Percentiles rank a stretch among this genome's conserved stretches.
Conservation (phyloP, 2,888 invertebrate genomes). For the Drosophila nr. perissopoda region DNA sequence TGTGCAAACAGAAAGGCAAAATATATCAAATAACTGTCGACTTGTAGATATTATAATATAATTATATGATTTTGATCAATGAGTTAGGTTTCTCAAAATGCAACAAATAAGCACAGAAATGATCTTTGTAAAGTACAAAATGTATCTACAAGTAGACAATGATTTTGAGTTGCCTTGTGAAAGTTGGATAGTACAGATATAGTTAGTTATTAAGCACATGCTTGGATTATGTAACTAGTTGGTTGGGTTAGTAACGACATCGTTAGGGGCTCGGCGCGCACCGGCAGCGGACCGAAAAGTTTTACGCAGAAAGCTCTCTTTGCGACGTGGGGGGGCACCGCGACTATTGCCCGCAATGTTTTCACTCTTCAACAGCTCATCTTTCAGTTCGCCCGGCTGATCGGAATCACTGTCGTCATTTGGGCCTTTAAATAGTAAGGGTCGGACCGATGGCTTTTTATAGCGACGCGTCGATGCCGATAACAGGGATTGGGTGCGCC, state of each 20-base stretch:
- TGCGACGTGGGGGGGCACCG: constrained; percentile 71
- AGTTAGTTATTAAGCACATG: constrained; percentile 35
- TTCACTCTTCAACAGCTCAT: not conserved
- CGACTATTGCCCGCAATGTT: constrained; percentile 28
- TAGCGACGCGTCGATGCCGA: constrained; percentile 48
- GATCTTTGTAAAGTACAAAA: not conserved
- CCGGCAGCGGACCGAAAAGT: constrained; percentile 84
- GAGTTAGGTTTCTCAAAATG: not conserved
- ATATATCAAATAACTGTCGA: not conserved
- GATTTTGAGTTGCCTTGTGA: not conserved
- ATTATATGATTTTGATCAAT: not conserved
- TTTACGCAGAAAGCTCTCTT: constrained; percentile 85
- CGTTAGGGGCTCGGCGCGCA: constrained; percentile 70
- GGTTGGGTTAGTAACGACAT: constrained; percentile 71
- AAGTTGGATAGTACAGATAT: constrained; percentile 5
- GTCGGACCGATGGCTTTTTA: constrained; percentile 67
- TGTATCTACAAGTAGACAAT: not conserved
- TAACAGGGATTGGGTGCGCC: constrained; percentile 80
- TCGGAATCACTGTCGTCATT: constrained; percentile 1
- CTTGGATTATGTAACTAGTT: constrained; percentile 40
- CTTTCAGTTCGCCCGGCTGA: not conserved
- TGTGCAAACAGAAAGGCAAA: not conserved
- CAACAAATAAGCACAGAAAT: not conserved
- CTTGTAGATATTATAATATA: not conserved
- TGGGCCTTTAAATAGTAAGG: constrained; percentile 46